These are phyloP conservation scores for Mugil cephalus DNA, from an alignment of 2,113 vertebrate species.

Conservation along the genomic window DNA sequence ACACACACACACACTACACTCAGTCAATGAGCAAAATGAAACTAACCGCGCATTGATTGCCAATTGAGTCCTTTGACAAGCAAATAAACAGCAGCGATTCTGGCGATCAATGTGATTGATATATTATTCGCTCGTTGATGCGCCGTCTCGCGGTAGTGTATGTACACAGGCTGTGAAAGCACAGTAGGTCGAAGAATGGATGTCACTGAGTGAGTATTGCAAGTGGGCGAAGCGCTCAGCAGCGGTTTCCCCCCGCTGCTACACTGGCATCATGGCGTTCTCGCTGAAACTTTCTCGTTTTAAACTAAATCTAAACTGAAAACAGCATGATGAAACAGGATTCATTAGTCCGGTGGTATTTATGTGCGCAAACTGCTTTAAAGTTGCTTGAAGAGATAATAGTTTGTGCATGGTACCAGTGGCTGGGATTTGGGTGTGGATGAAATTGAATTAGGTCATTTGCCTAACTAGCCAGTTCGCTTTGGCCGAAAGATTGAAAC, in stretches of 20 bases:
- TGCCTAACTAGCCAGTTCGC: background rate
- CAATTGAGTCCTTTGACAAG: constrained; percentile 76
- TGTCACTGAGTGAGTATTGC: constrained; percentile 47
- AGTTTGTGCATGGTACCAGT: background rate
- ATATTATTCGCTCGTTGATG: constrained; percentile 54
- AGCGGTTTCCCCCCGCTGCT: background rate
- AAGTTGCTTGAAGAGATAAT: constrained; percentile 2
- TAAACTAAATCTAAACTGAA: background rate
- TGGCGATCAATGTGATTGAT: constrained; percentile 70
- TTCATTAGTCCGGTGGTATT: background rate
- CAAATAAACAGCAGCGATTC: constrained; percentile 77
- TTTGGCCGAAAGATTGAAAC: constrained; percentile 7
- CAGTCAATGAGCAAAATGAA: constrained; percentile 72
- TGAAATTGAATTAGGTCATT: constrained; percentile 25
- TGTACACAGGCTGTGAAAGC: constrained; percentile 39
- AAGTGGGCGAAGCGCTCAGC: background rate
- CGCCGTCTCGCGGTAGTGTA: constrained; percentile 24
- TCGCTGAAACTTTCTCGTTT: background rate
- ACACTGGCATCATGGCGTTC: too few relatives aligned
- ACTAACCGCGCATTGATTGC: constrained; percentile 74
- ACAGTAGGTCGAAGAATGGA: constrained; percentile 42
- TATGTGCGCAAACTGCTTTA: background rate
- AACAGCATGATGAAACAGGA: background rate
- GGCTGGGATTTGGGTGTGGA: constrained; percentile 3
- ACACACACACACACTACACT: constrained; percentile 20